phyloP scores from a whole-genome alignment of 2,113 vertebrate genomes.

The Butastur rufipennis region DNA sequence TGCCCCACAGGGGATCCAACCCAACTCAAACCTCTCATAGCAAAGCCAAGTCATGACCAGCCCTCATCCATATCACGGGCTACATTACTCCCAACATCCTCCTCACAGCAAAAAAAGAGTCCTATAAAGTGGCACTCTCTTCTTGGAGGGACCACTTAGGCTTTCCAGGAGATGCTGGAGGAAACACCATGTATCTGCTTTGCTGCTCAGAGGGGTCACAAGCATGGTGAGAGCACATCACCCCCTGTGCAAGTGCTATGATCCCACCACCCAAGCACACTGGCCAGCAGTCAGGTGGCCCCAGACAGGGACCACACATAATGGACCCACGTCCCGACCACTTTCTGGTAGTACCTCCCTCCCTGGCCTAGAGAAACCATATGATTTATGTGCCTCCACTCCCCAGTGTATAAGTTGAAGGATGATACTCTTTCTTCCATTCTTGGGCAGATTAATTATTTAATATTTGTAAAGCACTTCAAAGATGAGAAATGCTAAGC shows the following conservation, averaged over 20 bases:
- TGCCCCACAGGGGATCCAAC: not conserved
- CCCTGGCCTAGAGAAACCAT: too few relatives aligned
- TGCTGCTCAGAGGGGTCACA: not conserved
- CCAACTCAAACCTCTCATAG: not conserved
- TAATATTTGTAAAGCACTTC: too few relatives aligned
- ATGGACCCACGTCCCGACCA: too few relatives aligned
- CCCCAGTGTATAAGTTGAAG: too few relatives aligned
- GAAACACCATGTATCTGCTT: not conserved
- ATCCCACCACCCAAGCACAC: not conserved
- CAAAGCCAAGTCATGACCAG: not conserved
- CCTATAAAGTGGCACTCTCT: fast-evolving
- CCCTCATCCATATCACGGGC: not conserved
- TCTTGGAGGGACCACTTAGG: not conserved
- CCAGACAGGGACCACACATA: too few relatives aligned
- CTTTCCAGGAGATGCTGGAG: not conserved
- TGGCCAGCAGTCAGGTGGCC: not conserved
- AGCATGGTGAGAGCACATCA: not conserved
- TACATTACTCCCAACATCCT: fast-evolving
- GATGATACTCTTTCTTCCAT: too few relatives aligned
- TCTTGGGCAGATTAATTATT: too few relatives aligned
- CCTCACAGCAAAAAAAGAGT: fast-evolving
- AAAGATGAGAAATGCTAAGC: too few relatives aligned
- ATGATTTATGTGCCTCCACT: too few relatives aligned
- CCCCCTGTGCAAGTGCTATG: too few relatives aligned
- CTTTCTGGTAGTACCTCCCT: too few relatives aligned